These are phyloP conservation scores for Drosophila arawakana DNA, from an alignment of 1,140 invertebrate species.

Conservation along the genomic window DNA sequence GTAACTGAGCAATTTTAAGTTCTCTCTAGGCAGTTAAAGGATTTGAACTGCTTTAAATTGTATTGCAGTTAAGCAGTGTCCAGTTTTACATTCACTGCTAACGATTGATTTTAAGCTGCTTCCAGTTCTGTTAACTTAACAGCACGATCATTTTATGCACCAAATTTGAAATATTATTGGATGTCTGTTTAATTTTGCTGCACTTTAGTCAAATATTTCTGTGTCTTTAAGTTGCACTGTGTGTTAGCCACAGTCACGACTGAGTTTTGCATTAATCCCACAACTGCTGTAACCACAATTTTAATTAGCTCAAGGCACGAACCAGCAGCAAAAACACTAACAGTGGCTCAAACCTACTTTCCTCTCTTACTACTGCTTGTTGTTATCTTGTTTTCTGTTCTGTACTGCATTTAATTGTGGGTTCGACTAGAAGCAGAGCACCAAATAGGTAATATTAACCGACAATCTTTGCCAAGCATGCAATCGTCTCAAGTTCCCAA, in stretches of 20 bases:
- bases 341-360: neutral
- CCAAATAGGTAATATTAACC: conserved; percentile 33
- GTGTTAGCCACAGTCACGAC: conserved; percentile 21
- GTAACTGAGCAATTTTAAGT: no score
- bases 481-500: conserved; percentile 12
- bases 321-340: conserved; percentile 7
- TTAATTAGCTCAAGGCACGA: conserved; percentile 53
- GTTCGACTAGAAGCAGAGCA: conserved; percentile 4
- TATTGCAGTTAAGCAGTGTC: neutral
- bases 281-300: conserved; percentile 46
- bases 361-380: neutral
- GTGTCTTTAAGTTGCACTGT: conserved; percentile 24
- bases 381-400: neutral
- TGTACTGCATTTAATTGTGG: conserved; percentile 55
- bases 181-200: neutral
- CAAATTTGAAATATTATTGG: neutral
- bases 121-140: neutral
- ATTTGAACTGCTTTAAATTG: neutral
- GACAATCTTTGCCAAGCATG: conserved; percentile 30
- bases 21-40: no score
- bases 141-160: neutral
- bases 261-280: conserved; percentile 1
- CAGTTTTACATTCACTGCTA: neutral
- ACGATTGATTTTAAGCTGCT: neutral
- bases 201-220: neutral